These are phyloP conservation scores for Carapus acus DNA, from an alignment of 2,797 vertebrate genomes.

Conservation along the genomic window DNA sequence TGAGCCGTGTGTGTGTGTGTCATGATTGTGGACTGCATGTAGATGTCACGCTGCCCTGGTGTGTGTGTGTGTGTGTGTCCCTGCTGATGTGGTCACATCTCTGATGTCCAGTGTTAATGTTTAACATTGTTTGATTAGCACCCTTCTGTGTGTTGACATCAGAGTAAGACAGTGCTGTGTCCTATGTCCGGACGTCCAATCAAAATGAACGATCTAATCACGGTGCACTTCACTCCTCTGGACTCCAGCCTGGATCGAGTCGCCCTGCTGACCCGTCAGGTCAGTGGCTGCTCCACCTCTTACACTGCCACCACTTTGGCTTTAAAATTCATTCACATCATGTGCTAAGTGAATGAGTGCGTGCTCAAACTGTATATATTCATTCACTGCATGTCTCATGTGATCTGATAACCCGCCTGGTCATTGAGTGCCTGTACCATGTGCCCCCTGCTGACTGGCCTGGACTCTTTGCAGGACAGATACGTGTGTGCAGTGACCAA, in stretches of 20 bases:
- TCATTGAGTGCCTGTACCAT: too few species aligned
- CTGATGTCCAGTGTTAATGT: neutral
- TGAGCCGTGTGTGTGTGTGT: too few species aligned
- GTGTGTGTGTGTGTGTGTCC: conserved; percentile 16
- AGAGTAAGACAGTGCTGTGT: conserved; percentile 79
- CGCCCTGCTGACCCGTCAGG: conserved; percentile 81
- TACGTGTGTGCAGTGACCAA: conserved; percentile 86
- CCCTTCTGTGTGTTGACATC: conserved; percentile 6
- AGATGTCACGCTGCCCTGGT: conserved; percentile 13
- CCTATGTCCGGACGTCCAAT: conserved; percentile 84
- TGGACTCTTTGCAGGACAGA: conserved; percentile 65
- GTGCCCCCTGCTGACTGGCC: too few species aligned
- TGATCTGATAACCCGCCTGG: too few species aligned
- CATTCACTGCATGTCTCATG: too few species aligned
- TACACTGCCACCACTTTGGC: too few species aligned
- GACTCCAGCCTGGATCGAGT: conserved; percentile 79
- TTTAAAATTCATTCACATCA: too few species aligned
- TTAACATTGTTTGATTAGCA: neutral
- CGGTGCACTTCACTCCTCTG: conserved; percentile 76
- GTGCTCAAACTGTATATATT: too few species aligned
- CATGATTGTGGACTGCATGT: conserved; percentile 10
- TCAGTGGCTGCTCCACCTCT: conserved; percentile 36
- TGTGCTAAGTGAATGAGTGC: too few species aligned
- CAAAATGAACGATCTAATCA: conserved; percentile 80
- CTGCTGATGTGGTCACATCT: neutral